phyloP scores from a whole-genome alignment of 2,888 invertebrate species.

The Trichacis sp. region DNA sequence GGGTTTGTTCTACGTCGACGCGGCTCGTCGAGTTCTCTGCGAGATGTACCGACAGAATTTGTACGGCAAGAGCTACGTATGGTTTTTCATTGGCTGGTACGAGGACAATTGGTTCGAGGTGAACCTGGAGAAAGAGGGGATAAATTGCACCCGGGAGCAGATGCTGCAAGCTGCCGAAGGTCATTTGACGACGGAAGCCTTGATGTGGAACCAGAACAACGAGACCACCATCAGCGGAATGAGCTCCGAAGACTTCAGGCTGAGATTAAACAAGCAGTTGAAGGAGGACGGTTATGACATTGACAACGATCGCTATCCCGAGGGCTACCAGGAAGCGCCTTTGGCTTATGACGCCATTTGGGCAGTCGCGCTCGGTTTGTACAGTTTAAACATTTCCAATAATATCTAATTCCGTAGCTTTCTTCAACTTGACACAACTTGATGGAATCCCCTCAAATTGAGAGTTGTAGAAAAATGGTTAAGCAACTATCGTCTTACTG shows the following conservation, averaged over 20 bases:
- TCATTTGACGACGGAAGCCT: slow-evolving; percentile 97
- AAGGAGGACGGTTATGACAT: slow-evolving; percentile 87
- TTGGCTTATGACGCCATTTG: slow-evolving; percentile 99
- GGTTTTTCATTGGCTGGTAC: slow-evolving; percentile 99
- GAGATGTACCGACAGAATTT: slow-evolving; percentile 94
- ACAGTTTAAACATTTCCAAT: too few species aligned
- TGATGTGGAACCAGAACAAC: slow-evolving; percentile 98
- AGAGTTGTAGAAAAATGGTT: too few species aligned
- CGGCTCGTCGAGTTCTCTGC: slow-evolving; percentile 95
- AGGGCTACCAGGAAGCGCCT: slow-evolving; percentile 98
- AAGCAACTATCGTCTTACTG: too few species aligned
- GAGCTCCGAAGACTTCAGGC: slow-evolving; percentile 92
- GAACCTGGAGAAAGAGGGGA: slow-evolving; percentile 85
- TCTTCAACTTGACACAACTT: too few species aligned
- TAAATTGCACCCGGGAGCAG: slow-evolving; percentile 92
- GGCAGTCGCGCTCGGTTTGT: slow-evolving; percentile 92
- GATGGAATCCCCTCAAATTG: too few species aligned
- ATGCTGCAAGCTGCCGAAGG: slow-evolving; percentile 96
- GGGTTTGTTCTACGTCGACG: slow-evolving; percentile 98
- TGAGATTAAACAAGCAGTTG: slow-evolving; percentile 84
- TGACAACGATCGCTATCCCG: slow-evolving; percentile 87
- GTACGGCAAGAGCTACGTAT: slow-evolving; percentile 96
- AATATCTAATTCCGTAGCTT: too few species aligned
- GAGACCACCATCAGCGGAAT: slow-evolving; percentile 95
- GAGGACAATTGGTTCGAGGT: slow-evolving; percentile 99